Percentiles rank a stretch among this genome's conserved stretches.
Conservation (phyloP, 1,140 invertebrate genomes). For the Panagrolaimus sp. region DNA sequence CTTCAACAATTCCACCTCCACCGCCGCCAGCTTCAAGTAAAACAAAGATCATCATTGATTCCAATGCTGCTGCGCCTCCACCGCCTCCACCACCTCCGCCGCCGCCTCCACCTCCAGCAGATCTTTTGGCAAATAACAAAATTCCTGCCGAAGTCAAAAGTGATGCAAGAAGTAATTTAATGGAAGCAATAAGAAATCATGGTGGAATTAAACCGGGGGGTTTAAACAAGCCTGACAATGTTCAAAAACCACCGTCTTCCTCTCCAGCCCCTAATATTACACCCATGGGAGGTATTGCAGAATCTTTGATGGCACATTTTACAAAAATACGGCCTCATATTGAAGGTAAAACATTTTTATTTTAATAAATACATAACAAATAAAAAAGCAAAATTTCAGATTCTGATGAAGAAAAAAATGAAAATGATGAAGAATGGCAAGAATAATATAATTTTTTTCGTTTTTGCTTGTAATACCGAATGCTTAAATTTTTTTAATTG, state of each 20-base stretch:
- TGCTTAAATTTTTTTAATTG: too few species aligned
- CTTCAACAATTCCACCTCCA: conserved; percentile 9
- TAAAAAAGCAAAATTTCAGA: conserved; percentile 6
- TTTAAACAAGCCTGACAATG: neutral
- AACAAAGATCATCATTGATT: too few species aligned
- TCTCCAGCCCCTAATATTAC: neutral
- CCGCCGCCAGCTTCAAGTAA: neutral
- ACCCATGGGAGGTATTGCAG: neutral
- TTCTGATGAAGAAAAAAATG: conserved; percentile 10
- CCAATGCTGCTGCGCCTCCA: too few species aligned
- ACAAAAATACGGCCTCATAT: neutral
- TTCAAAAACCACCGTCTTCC: neutral
- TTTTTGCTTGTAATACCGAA: too few species aligned
- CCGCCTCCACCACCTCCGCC: too few species aligned
- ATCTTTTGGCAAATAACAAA: too few species aligned
- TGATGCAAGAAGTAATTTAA: neutral
- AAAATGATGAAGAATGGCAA: conserved; percentile 3
- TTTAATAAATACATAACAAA: neutral
- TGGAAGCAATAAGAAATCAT: neutral
- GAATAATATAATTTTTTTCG: neutral
- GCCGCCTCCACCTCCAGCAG: too few species aligned
- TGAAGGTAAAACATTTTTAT: neutral
- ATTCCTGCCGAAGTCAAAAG: neutral
- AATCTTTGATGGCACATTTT: neutral
- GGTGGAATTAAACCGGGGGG: neutral